Percentiles rank a stretch among this genome's conserved stretches.
These are phyloP conservation scores for Stenopsyche tienmushanensis DNA, from an alignment of 1,140 invertebrate species.

Conservation along the genomic window DNA sequence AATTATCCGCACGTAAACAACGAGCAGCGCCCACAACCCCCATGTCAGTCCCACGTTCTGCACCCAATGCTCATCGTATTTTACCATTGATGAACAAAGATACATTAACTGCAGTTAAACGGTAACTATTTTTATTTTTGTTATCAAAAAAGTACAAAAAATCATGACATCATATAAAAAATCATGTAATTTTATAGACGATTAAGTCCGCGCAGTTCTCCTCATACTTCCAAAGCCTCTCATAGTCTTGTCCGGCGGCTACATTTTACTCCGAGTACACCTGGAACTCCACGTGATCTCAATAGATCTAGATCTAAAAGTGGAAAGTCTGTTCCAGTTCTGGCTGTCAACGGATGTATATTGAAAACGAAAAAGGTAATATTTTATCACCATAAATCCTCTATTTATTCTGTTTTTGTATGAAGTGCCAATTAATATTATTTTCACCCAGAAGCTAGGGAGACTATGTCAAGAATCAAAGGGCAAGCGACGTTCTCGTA, in stretches of 20 bases:
- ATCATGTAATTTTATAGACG: too few species aligned
- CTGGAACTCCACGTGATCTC: not conserved
- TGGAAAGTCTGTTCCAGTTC: slow-evolving; percentile 12
- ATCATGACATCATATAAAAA: too few species aligned
- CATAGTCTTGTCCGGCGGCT: slow-evolving; percentile 21
- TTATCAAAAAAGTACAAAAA: too few species aligned
- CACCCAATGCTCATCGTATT: slow-evolving; percentile 27
- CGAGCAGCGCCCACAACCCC: not conserved
- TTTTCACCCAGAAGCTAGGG: slow-evolving; percentile 22
- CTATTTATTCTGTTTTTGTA: too few species aligned
- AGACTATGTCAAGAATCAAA: slow-evolving; percentile 32
- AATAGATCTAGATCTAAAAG: slow-evolving; percentile 9
- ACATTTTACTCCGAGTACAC: slow-evolving; percentile 17
- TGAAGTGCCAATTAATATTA: too few species aligned
- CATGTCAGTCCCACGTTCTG: slow-evolving; percentile 29
- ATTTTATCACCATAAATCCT: too few species aligned
- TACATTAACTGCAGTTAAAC: slow-evolving; percentile 37
- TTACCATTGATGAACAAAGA: slow-evolving; percentile 13
- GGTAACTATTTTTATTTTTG: too few species aligned
- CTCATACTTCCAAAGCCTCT: slow-evolving; percentile 19
- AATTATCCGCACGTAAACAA: slow-evolving; percentile 34
- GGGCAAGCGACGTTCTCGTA: slow-evolving; percentile 26
- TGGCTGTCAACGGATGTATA: slow-evolving; percentile 37
- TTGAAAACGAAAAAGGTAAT: slow-evolving; percentile 36
- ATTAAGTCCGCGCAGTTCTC: slow-evolving; percentile 34